A percentile compares a stretch with the other conserved stretches of the same genome.
Evolutionary conservation across 2,888 invertebrate species (phyloP).

Genomic region (Stenchaetothrips biformis): DNA sequence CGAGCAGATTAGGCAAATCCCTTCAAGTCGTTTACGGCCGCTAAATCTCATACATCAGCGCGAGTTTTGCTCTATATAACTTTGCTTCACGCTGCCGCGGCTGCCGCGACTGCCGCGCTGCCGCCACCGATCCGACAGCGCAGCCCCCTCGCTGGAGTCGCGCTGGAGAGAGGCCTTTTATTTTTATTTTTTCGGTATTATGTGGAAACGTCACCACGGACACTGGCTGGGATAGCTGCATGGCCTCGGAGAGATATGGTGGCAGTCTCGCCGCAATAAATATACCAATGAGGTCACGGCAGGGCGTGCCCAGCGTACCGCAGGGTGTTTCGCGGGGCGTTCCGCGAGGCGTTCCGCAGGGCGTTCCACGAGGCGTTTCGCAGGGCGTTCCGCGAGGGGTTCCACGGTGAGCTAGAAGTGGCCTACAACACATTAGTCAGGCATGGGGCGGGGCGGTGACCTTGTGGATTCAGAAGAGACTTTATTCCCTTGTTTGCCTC

Average conservation of each 20-base stretch:
- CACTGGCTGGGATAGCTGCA: neutral
- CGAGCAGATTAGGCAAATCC: conserved; percentile 15
- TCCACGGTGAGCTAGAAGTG: too few relatives aligned
- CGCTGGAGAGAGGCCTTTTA: neutral
- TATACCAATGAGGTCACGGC: neutral
- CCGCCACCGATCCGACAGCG: neutral
- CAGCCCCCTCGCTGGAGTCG: neutral
- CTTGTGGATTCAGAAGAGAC: too few relatives aligned
- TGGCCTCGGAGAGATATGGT: conserved; percentile 2
- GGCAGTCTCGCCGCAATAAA: neutral
- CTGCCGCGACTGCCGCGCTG: too few relatives aligned
- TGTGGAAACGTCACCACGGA: neutral
- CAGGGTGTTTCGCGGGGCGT: neutral
- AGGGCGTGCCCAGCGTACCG: neutral
- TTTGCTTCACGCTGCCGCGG: neutral
- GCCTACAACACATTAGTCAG: too few relatives aligned
- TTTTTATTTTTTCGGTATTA: neutral
- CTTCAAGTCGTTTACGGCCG: conserved; percentile 17
- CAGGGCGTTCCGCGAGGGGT: too few relatives aligned
- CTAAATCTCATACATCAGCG: conserved; percentile 17
- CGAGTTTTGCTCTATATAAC: conserved; percentile 16
- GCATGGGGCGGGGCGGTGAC: too few relatives aligned
- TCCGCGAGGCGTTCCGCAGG: too few relatives aligned
- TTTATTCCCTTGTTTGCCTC: too few relatives aligned
- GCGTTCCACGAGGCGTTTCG: too few relatives aligned